A percentile compares a stretch with the other conserved stretches of the same genome.
These are phyloP conservation scores for Drosophila lacteicornis DNA, from an alignment of 1,140 invertebrate species.

Conservation along the genomic window DNA sequence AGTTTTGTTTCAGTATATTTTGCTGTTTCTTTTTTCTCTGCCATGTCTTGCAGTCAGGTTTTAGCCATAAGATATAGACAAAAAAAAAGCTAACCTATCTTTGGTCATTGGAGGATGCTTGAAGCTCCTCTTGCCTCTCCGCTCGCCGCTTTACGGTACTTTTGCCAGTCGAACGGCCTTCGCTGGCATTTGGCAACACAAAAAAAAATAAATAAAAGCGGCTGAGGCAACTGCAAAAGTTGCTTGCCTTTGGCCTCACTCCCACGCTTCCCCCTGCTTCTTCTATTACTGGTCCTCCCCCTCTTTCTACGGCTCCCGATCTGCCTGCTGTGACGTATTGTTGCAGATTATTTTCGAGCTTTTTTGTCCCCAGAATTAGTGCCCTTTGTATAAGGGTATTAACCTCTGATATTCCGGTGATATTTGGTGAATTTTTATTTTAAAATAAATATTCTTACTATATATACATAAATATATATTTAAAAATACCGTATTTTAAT, in stretches of 20 bases:
- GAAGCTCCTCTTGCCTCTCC: constrained; percentile 5
- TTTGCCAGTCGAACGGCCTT: constrained; percentile 71
- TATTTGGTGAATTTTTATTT: background rate
- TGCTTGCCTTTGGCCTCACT: constrained; percentile 64
- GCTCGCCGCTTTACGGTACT: constrained; percentile 62
- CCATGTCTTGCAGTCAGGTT: constrained; percentile 60
- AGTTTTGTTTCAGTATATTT: constrained; percentile 52
- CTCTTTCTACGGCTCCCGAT: constrained; percentile 8
- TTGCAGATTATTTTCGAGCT: constrained; percentile 32
- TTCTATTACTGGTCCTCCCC: background rate
- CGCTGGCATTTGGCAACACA: constrained; percentile 67
- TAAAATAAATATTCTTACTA: no score
- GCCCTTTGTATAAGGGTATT: background rate
- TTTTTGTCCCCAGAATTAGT: background rate
- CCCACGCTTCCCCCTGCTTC: constrained; percentile 22
- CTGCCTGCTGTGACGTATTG: constrained; percentile 30
- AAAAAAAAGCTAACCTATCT: constrained; percentile 42
- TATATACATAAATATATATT: no score
- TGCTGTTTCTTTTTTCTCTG: constrained; percentile 31
- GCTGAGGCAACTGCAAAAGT: constrained; percentile 54
- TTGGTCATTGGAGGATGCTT: constrained; percentile 54
- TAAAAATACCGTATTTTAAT: no score
- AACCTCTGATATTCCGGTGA: background rate
- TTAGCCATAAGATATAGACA: constrained; percentile 52
- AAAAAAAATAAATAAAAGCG: constrained; percentile 30